These are phyloP conservation scores for Columba livia DNA, from an alignment of 2,113 vertebrate genomes.

Conservation along the genomic window DNA sequence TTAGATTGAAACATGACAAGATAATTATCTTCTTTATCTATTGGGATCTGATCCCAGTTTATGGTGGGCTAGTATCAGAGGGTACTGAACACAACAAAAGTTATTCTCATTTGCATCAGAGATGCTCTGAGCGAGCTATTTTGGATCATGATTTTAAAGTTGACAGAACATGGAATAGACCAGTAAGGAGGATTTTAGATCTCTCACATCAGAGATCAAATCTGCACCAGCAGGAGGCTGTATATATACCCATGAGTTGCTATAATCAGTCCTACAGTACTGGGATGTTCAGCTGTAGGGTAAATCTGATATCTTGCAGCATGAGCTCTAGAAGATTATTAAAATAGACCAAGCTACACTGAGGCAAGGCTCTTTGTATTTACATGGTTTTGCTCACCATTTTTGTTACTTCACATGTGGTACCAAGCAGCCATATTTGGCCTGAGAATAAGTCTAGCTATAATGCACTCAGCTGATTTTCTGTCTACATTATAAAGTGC, in stretches of 20 bases:
- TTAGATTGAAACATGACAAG: background rate
- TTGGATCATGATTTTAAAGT: background rate
- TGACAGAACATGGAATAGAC: background rate
- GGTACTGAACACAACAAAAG: background rate
- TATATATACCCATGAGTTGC: background rate
- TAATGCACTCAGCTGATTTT: background rate
- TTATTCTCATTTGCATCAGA: background rate
- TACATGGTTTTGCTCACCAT: background rate
- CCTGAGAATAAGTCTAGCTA: background rate
- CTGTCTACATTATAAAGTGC: background rate
- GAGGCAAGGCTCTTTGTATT: background rate
- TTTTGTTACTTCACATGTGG: background rate
- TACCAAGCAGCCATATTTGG: background rate
- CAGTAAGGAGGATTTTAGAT: background rate
- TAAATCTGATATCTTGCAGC: background rate
- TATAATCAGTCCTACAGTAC: background rate
- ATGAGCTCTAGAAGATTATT: background rate
- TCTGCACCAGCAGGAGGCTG: background rate
- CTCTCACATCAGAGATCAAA: background rate
- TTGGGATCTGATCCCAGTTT: background rate
- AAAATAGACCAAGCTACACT: background rate
- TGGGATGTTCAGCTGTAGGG: background rate
- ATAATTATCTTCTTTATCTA: background rate
- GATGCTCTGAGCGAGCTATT: background rate
- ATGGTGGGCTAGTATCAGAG: background rate